Evolutionary conservation across 2,113 vertebrate genomes (phyloP).

Genomic region (Archilochus colubris): DNA sequence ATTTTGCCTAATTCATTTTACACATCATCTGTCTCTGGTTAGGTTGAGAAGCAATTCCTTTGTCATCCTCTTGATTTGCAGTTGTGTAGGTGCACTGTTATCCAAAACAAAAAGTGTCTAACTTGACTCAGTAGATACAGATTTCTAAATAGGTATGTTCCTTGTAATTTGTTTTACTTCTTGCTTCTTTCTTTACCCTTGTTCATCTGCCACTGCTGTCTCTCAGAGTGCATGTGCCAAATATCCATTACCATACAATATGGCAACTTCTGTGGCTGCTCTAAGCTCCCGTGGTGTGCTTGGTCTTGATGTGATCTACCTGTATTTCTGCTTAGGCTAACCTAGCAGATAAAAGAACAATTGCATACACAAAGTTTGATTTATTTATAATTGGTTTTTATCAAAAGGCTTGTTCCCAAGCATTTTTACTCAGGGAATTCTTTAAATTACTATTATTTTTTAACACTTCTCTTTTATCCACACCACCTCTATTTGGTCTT

Average conservation of each 20-base stretch:
- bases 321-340: background rate
- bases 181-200: background rate
- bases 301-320: background rate
- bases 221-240: background rate
- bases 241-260: too few relatives aligned
- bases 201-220: accelerated
- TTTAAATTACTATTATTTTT: too few relatives aligned
- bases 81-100: background rate
- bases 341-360: background rate
- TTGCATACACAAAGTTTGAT: background rate
- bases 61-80: background rate
- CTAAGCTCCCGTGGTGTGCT: too few relatives aligned
- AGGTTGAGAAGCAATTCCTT: background rate
- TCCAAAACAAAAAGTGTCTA: background rate
- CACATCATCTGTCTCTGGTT: background rate
- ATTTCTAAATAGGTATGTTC: background rate
- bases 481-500: background rate
- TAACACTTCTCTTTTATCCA: background rate
- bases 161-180: background rate
- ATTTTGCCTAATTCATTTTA: background rate
- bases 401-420: background rate
- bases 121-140: background rate
- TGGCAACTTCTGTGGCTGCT: background rate
- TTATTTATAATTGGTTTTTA: background rate
- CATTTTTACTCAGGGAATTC: background rate